phyloP scores from a whole-genome alignment of 2,113 vertebrate species.

The Lepus timidus region DNA sequence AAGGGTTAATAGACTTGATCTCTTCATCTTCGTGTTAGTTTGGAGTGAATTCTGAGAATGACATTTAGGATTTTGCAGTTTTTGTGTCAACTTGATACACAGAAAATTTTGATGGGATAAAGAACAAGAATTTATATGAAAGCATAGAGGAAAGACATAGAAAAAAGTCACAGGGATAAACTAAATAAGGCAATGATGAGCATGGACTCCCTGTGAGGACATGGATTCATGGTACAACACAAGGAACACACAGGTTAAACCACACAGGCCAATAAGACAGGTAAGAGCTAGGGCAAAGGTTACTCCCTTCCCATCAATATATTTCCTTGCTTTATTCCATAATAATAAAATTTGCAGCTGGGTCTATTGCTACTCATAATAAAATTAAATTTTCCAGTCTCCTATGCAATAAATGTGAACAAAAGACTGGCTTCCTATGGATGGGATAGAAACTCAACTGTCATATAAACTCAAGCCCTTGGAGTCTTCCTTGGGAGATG shows the following conservation, averaged over 20 bases:
- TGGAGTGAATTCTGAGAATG: background rate
- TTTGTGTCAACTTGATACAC: slow-evolving; percentile 20
- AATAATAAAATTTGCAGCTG: background rate
- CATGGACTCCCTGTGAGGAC: background rate
- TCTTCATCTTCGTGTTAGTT: background rate
- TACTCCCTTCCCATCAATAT: background rate
- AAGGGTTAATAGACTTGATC: background rate
- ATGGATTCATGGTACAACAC: background rate
- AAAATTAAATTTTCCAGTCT: slow-evolving; percentile 32
- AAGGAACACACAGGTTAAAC: background rate
- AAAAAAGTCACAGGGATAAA: background rate
- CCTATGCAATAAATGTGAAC: background rate
- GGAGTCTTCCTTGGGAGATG: background rate
- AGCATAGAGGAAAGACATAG: background rate
- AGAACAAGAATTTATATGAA: slow-evolving; percentile 37
- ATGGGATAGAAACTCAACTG: background rate
- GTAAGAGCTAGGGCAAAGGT: background rate
- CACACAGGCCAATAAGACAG: background rate
- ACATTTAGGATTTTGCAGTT: background rate
- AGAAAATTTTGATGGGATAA: background rate
- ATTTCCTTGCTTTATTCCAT: background rate
- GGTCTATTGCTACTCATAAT: slow-evolving; percentile 12
- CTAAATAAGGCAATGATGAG: background rate
- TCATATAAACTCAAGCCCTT: background rate
- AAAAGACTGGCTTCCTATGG: background rate